Conservation (phyloP, 2,797 vertebrate genomes). For the Enteromius viviparus region DNA sequence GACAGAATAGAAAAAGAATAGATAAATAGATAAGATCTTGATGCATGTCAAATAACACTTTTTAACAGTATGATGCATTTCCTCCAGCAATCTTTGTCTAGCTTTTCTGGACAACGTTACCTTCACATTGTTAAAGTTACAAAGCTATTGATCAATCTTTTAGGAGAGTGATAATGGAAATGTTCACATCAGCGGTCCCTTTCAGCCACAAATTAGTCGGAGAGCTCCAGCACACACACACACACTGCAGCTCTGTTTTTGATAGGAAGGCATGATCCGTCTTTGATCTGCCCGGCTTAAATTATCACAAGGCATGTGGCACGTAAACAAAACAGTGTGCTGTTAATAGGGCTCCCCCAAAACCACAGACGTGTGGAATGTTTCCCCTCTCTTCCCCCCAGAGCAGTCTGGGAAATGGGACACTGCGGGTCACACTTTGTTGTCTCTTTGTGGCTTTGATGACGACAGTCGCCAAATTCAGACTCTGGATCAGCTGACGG, state of each 20-base stretch:
- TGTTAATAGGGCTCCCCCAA: conserved; percentile 56
- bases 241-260: background rate
- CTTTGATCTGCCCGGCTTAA: conserved; percentile 17
- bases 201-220: background rate
- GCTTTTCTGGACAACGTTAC: background rate
- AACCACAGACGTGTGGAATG: conserved; percentile 63
- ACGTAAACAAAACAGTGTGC: conserved; percentile 58
- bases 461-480: conserved; percentile 47
- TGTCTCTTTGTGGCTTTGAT: conserved; percentile 54
- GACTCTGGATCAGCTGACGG: conserved; percentile 33
- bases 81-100: background rate
- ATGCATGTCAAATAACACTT: background rate
- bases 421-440: conserved; percentile 39
- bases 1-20: too few species aligned
- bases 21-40: background rate
- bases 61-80: background rate
- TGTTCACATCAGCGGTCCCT: background rate
- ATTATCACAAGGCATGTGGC: conserved; percentile 49
- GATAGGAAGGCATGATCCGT: conserved; percentile 8
- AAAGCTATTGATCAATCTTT: background rate
- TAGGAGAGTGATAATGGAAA: conserved; percentile 19
- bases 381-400: conserved; percentile 36
- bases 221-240: background rate
- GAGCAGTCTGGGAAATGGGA: conserved; percentile 45
- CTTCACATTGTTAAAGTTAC: background rate